Evolutionary conservation across 2,113 vertebrate genomes (phyloP).

Genomic region (Poeciliopsis turrubarensis): DNA sequence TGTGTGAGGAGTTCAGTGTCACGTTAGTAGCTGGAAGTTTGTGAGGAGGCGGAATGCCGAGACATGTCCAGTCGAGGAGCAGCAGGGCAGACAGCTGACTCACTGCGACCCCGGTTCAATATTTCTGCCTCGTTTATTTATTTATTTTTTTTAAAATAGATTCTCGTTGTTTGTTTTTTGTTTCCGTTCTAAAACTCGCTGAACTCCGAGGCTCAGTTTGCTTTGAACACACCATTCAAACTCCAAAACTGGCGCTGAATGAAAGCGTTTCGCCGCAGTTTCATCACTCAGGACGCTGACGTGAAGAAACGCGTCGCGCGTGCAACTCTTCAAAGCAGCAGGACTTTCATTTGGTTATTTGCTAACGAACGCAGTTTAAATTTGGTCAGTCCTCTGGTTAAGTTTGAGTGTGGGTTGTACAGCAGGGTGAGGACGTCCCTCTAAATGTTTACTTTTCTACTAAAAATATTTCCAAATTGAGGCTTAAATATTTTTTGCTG

Average conservation of each 20-base stretch:
- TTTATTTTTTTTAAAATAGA: too few species aligned
- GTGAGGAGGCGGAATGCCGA: constrained; percentile 69
- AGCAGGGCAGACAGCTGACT: constrained; percentile 31
- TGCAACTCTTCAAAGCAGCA: not conserved
- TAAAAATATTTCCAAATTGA: too few species aligned
- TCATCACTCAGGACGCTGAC: not conserved
- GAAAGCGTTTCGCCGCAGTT: not conserved
- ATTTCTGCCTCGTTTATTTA: not conserved
- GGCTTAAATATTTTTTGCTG: too few species aligned
- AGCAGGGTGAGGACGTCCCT: too few species aligned
- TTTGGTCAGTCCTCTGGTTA: too few species aligned
- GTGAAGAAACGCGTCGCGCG: not conserved
- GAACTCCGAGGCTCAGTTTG: not conserved
- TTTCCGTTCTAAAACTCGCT: not conserved
- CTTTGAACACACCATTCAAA: not conserved
- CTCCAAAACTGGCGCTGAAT: not conserved
- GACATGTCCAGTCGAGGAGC: constrained; percentile 65
- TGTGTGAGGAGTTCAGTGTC: not conserved
- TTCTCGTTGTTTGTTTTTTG: too few species aligned
- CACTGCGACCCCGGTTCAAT: not conserved
- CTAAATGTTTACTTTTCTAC: too few species aligned
- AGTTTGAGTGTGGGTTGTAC: too few species aligned
- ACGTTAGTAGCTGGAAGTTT: constrained; percentile 23
- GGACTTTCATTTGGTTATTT: not conserved
- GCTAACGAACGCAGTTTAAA: not conserved